phyloP scores from a whole-genome alignment of 64 coral and sea anemone species.

The Orbicella faveolata region DNA sequence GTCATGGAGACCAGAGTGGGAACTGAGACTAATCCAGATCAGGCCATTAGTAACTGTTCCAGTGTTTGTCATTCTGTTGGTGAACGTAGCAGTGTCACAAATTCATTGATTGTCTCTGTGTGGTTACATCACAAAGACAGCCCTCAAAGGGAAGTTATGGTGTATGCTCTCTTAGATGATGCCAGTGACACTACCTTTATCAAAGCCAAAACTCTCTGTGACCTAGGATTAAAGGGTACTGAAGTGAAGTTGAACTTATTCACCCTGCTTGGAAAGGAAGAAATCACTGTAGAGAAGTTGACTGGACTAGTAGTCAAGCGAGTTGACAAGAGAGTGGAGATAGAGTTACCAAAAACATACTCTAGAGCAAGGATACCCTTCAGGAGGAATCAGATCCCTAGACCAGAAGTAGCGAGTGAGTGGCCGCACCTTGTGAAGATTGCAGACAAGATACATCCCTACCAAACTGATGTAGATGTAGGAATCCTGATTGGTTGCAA shows the following conservation, averaged over 20 bases:
- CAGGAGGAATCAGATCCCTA: not conserved
- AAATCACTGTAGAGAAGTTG: not conserved
- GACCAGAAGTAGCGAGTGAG: conserved; percentile 1
- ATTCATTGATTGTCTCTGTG: conserved; percentile 58
- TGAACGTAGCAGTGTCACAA: conserved; percentile 6
- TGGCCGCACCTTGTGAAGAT: conserved; percentile 40
- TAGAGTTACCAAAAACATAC: conserved; percentile 56
- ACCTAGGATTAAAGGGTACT: conserved; percentile 1
- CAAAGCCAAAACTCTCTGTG: not conserved
- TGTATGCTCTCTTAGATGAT: conserved; percentile 65
- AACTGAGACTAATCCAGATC: not conserved
- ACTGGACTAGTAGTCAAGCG: conserved; percentile 49
- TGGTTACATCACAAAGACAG: conserved; percentile 53
- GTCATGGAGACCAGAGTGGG: not conserved
- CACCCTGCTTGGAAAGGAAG: conserved; percentile 44
- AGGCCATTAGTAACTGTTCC: not conserved
- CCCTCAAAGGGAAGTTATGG: conserved; percentile 17
- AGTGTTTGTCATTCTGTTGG: not conserved
- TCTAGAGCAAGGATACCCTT: conserved; percentile 18
- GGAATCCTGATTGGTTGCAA: conserved; percentile 53
- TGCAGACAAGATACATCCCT: conserved; percentile 33
- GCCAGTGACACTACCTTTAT: conserved; percentile 62
- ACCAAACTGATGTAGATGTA: conserved; percentile 27
- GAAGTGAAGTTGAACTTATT: conserved; percentile 31
- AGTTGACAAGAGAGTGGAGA: conserved; percentile 17